phyloP scores from a whole-genome alignment of 2,797 vertebrate genomes.

The Lagorchestes hirsutus region DNA sequence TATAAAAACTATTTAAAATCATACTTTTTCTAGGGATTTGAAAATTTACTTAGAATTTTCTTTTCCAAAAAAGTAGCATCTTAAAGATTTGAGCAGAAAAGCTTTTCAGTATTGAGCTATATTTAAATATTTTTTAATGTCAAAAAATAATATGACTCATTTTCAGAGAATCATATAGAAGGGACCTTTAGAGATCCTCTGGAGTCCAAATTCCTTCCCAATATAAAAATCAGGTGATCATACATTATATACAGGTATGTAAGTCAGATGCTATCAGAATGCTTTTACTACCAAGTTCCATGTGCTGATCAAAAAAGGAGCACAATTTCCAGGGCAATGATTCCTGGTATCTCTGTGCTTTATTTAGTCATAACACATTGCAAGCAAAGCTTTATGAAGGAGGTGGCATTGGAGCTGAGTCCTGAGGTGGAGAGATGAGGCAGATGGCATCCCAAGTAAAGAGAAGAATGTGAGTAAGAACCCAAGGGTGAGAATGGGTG shows the following conservation, averaged over 20 bases:
- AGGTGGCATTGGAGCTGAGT: background rate
- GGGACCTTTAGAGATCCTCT: background rate
- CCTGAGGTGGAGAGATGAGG: background rate
- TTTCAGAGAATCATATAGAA: background rate
- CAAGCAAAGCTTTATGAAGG: background rate
- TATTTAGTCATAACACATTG: constrained; percentile 1
- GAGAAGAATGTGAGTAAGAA: constrained; percentile 7
- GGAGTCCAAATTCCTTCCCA: background rate
- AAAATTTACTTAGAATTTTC: constrained; percentile 25
- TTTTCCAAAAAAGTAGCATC: constrained; percentile 29
- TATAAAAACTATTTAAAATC: background rate
- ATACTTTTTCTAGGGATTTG: background rate
- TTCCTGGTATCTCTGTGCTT: background rate
- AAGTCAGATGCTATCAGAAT: background rate
- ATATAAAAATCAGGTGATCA: background rate
- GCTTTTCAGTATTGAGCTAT: background rate
- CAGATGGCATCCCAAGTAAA: background rate
- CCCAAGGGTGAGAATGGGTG: background rate
- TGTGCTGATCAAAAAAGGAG: constrained; percentile 4
- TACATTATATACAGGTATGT: background rate
- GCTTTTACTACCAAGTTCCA: background rate
- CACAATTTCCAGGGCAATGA: background rate
- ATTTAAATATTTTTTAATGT: background rate
- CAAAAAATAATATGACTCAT: background rate
- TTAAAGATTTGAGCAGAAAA: background rate